These are phyloP conservation scores for Apteryx mantelli DNA, from an alignment of 2,113 vertebrate species.

Conservation along the genomic window DNA sequence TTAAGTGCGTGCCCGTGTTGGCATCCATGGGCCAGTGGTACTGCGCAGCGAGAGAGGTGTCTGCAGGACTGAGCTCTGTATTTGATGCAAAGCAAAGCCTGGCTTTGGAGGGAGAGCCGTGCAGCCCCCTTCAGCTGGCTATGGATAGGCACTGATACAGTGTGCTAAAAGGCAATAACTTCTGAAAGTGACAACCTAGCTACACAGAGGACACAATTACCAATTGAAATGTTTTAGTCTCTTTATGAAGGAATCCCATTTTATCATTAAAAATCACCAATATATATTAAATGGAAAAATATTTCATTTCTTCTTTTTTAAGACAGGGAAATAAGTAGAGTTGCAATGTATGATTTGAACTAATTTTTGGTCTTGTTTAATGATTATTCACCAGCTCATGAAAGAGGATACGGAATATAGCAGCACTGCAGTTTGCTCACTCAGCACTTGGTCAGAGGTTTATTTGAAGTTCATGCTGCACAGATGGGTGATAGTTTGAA, in stretches of 20 bases:
- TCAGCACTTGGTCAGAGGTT: constrained; percentile 52
- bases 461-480: constrained; percentile 62
- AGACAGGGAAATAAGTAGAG: not conserved
- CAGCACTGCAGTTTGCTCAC: not conserved
- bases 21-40: accelerated
- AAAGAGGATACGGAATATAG: not conserved
- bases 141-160: not conserved
- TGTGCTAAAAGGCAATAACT: not conserved
- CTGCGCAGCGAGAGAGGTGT: not conserved
- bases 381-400: not conserved
- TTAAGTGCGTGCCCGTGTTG: not conserved
- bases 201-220: not conserved
- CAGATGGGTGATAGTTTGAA: constrained; percentile 73
- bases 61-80: not conserved
- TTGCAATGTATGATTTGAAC: not conserved
- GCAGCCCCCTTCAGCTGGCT: not conserved
- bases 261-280: not conserved
- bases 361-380: not conserved
- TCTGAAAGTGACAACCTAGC: not conserved
- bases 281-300: not conserved
- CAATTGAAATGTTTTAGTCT: not conserved
- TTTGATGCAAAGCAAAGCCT: not conserved
- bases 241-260: not conserved
- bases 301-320: not conserved
- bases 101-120: not conserved